Conservation (phyloP, 2,888 invertebrate genomes). For the Pantelozetes paolii region DNA sequence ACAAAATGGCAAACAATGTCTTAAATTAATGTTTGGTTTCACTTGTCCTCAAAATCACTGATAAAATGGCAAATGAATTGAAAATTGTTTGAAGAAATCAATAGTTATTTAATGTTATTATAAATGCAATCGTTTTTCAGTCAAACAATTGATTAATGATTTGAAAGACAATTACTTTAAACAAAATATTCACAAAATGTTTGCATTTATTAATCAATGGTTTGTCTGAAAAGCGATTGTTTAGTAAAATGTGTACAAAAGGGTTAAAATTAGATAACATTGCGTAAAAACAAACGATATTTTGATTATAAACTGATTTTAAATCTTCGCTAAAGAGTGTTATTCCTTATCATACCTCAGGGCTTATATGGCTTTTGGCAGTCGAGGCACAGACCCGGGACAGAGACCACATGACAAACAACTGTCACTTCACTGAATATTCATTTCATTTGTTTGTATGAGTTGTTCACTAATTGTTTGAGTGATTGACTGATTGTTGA, state of each 20-base stretch:
- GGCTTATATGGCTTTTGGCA: constrained; percentile 35
- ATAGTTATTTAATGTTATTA: too few relatives aligned
- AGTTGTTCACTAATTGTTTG: background rate
- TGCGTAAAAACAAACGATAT: background rate
- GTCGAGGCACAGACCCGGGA: constrained; percentile 18
- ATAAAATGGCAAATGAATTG: constrained; percentile 2
- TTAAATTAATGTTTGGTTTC: background rate
- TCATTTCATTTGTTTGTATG: constrained; percentile 17
- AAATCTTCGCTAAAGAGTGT: constrained; percentile 32
- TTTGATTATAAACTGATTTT: constrained; percentile 1
- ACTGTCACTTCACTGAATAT: constrained; percentile 24
- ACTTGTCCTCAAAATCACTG: background rate
- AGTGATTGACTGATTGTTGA: constrained; percentile 3
- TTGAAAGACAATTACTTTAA: too few relatives aligned
- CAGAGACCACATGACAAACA: constrained; percentile 20
- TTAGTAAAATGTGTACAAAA: too few relatives aligned
- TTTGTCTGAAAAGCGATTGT: too few relatives aligned
- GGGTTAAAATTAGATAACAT: too few relatives aligned
- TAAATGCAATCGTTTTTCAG: too few relatives aligned
- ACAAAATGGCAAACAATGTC: too few relatives aligned
- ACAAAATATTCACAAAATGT: too few relatives aligned
- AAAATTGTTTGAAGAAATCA: too few relatives aligned
- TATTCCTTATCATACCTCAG: constrained; percentile 33
- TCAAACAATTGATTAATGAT: too few relatives aligned
- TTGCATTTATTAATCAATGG: too few relatives aligned